Conservation (phyloP, 2,888 invertebrate species). For the Drosophila kanekoi region DNA sequence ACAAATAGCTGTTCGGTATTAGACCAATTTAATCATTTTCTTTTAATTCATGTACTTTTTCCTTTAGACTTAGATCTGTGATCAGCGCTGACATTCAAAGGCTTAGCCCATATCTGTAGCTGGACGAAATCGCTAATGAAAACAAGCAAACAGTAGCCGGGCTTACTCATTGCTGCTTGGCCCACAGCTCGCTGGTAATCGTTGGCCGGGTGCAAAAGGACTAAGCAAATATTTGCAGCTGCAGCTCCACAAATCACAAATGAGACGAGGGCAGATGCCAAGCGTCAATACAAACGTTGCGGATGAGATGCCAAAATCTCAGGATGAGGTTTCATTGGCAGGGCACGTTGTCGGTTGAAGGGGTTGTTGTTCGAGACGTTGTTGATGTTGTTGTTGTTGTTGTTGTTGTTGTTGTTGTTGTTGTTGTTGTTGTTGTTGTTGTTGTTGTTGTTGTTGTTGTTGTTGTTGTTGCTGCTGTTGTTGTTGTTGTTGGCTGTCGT, state of each 20-base stretch:
- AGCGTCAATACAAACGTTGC: slow-evolving; percentile 31
- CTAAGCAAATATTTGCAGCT: slow-evolving; percentile 75
- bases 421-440: slow-evolving; percentile 2
- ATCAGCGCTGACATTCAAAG: slow-evolving; percentile 39
- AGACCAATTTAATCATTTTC: too few relatives aligned
- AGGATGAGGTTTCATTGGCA: slow-evolving; percentile 37
- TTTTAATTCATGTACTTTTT: too few relatives aligned
- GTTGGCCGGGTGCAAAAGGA: slow-evolving; percentile 63
- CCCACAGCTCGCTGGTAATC: slow-evolving; percentile 43
- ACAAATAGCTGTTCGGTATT: too few relatives aligned
- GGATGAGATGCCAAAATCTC: slow-evolving; percentile 10
- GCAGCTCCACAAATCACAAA: slow-evolving; percentile 65
- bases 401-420: slow-evolving; percentile 5
- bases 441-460: slow-evolving; percentile 7
- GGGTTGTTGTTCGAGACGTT: neutral
- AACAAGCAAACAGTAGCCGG: slow-evolving; percentile 55
- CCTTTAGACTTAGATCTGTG: neutral
- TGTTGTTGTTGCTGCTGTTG: neutral
- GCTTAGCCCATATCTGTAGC: slow-evolving; percentile 30
- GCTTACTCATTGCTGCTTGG: neutral
- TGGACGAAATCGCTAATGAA: slow-evolving; percentile 52
- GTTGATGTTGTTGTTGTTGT: slow-evolving; percentile 14
- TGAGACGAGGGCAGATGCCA: slow-evolving; percentile 44
- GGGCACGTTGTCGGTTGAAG: slow-evolving; percentile 21
- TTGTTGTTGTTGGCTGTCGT: slow-evolving; percentile 31